Evolutionary conservation across 2,113 vertebrate genomes (phyloP).

Genomic region (Sturnus vulgaris): DNA sequence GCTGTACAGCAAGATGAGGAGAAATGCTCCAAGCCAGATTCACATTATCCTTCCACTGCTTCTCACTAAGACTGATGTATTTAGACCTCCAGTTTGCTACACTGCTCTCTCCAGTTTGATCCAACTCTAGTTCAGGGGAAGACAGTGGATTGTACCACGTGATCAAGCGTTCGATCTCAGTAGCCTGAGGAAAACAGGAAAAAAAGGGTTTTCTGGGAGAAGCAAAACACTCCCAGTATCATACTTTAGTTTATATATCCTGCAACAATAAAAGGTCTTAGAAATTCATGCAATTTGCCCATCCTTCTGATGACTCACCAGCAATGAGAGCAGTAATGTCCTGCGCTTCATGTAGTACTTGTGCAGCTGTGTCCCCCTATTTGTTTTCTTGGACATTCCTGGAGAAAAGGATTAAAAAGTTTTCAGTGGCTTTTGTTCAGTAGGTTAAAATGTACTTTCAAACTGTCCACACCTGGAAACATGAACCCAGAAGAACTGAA

Average conservation of each 20-base stretch:
- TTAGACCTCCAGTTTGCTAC: slow-evolving; percentile 97
- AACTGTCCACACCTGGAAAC: neutral
- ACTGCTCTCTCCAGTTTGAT: slow-evolving; percentile 91
- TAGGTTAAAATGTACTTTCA: neutral
- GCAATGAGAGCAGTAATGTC: slow-evolving; percentile 85
- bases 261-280: neutral
- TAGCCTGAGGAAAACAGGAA: slow-evolving; percentile 77
- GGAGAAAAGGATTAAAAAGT: neutral
- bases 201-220: neutral
- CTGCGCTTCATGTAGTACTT: slow-evolving; percentile 98
- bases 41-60: slow-evolving; percentile 97
- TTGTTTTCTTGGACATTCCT: slow-evolving; percentile 96
- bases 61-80: slow-evolving; percentile 91
- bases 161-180: slow-evolving; percentile 91
- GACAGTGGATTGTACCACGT: slow-evolving; percentile 96
- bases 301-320: slow-evolving; percentile 74
- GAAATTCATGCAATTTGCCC: neutral
- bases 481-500: neutral
- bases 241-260: neutral
- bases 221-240: neutral
- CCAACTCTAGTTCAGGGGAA: slow-evolving; percentile 88
- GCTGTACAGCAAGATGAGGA: slow-evolving; percentile 90
- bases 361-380: slow-evolving; percentile 92
- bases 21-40: slow-evolving; percentile 96
- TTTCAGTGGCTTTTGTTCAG: neutral